These are phyloP conservation scores for Spermophilus dauricus DNA, from an alignment of 2,113 vertebrate species.

Conservation along the genomic window DNA sequence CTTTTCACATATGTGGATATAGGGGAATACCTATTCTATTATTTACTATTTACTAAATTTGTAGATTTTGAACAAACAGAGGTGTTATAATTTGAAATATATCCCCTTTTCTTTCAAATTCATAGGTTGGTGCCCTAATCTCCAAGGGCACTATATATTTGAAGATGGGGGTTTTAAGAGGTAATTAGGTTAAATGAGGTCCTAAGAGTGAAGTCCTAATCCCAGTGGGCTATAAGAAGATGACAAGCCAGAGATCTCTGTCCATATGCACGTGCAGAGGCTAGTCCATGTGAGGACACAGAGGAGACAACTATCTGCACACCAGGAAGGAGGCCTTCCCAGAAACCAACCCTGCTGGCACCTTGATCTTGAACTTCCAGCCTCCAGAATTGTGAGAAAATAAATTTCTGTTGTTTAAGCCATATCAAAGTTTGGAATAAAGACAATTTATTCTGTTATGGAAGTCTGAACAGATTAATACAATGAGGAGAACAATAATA, in stretches of 20 bases:
- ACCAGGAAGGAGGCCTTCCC: not conserved
- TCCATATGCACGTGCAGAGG: not conserved
- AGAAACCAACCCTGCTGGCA: not conserved
- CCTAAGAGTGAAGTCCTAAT: not conserved
- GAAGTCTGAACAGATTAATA: not conserved
- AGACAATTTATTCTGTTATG: not conserved
- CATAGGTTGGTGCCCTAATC: not conserved
- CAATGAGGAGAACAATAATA: not conserved
- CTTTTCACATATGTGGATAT: not conserved
- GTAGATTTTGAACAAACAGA: conserved; percentile 39
- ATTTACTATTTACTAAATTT: not conserved
- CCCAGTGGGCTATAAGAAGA: not conserved
- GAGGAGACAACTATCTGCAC: not conserved
- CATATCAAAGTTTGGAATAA: no score
- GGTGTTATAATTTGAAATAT: not conserved
- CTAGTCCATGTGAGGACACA: not conserved
- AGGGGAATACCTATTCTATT: not conserved
- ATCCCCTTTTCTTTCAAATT: not conserved
- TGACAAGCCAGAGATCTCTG: not conserved
- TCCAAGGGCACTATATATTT: not conserved
- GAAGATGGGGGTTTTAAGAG: not conserved
- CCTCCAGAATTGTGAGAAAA: not conserved
- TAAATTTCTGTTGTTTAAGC: not conserved
- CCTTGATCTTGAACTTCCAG: not conserved
- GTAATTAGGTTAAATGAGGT: not conserved